Evolutionary conservation across 2,797 vertebrate genomes (phyloP), one percentile per base, ranked within the genome.

Genomic region (Karalla daura): DNA sequence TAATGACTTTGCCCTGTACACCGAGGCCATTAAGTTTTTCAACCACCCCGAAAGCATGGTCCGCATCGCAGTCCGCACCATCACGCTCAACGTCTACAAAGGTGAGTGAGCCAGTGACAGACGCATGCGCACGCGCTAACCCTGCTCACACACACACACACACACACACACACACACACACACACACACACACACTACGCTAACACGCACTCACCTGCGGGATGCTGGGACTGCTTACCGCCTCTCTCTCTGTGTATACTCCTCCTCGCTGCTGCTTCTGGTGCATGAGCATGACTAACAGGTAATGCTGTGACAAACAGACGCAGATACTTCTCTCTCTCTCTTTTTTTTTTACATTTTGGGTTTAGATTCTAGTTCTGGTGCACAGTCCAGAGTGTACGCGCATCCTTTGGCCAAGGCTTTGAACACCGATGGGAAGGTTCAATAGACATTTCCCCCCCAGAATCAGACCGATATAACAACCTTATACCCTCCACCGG

Each of bases 1-100:
- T 85, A 99, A 99, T 76, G 98, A 99, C 93, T 99, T 99, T 92
- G 97, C 98, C 92, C 94, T 99, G 86, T 99, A 99, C 93, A 99
- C 98, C 64, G 98, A 99, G 94, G 98, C 98, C 89, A 99, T 99
- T 92, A 99, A 99, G 82, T 99, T 99, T 94, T 99, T 99, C 94
- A 99, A 99, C 93, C 98, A 99, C 84, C 96, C 98, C 2, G 98
- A 99, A 89, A 99, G 97, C 93, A 99, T 99, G 98, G 98, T 99
- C 88, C 95, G 98, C 89, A 98, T 99, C 78, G 98, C 98, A 43
- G 98, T 99, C 81, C 94, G 98, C 86, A 99, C 97, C 75, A 99
- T 99, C 93, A 99, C 98, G 14, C 94, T 99, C 86, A 99, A 99
- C 46, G 97, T 99, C 80, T 99, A 99, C 86, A 98, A 99, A 98